Evolutionary conservation across 2,888 invertebrate species (phyloP), one percentile per base, ranked within the genome.

Genomic region (Drosophila monieri): DNA sequence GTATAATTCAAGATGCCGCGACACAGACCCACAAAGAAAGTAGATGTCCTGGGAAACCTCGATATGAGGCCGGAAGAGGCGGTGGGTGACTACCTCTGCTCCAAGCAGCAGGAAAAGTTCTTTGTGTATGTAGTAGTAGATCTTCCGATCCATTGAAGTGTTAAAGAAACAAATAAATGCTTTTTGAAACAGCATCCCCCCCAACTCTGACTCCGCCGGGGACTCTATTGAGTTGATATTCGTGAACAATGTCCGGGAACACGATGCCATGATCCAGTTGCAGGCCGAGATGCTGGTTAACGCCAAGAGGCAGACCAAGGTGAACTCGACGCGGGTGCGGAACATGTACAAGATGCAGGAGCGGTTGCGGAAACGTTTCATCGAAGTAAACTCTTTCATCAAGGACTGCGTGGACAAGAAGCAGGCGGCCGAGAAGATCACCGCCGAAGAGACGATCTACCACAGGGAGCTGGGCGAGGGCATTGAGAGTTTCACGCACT

Each of bases 301-400:
- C 58, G 84, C 89, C 2, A 88, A 88, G 55, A 66, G 71, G 0
- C 89, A 91, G 65, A 73, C 78, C 3, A 69, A 78, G 6, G 57
- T 78, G 3, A 91, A 91, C 61, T 58, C 71, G 3, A 64, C 65
- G 32, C 89, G 91, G 4, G 89, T 90, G 21, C 72, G 78, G 1
- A 73, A 88, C 30, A 78, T 91, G 74, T 87, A 89, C 57, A 74
- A 81, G 54, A 80, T 83, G 3, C 90, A 91, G 62, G 71, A 65
- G 3, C 55, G 86, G 6, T 69, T 91, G 47, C 83, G 91, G 1
- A 81, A 90, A 48, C 88, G 89, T 4, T 91, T 92, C 43, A 89
- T 91, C 56, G 83, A 86, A 48, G 89, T 91, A 5, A 92, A 91
- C 73, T 88, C 81, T 58, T 92, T 92, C 52, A 90, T 92, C 12